Conservation (phyloP, 2,888 invertebrate genomes). For the Volucella bombylans region DNA sequence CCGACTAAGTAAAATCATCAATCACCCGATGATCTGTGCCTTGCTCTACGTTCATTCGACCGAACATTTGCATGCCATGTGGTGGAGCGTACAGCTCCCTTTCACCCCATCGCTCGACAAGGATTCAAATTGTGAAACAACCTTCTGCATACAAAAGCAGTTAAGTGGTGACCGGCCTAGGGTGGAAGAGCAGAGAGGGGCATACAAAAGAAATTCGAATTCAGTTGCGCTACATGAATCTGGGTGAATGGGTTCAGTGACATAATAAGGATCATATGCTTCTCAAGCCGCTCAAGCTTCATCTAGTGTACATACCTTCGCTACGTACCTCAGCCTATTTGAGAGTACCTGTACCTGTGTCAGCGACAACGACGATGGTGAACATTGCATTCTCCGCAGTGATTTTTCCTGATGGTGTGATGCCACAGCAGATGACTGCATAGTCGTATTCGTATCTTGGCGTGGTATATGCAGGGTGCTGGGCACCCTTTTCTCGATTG, state of each 20-base stretch:
- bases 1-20: conserved; percentile 68
- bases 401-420: conserved; percentile 47
- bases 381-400: conserved; percentile 56
- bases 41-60: conserved; percentile 29
- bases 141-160: conserved; percentile 23
- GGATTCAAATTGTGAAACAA: conserved; percentile 18
- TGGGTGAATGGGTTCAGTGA: conserved; percentile 72
- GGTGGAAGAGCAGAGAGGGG: conserved; percentile 23
- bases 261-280: conserved; percentile 64
- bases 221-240: conserved; percentile 63
- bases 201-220: conserved; percentile 55
- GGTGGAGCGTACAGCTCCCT: conserved; percentile 6
- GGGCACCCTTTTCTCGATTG: conserved; percentile 16
- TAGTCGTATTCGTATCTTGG: conserved; percentile 22
- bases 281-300: not conserved
- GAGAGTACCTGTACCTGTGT: conserved; percentile 45
- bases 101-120: not conserved
- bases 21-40: conserved; percentile 64
- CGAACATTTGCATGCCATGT: conserved; percentile 52
- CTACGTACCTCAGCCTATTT: conserved; percentile 47
- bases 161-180: not conserved
- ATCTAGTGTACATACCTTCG: not conserved
- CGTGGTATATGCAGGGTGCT: too few relatives aligned
- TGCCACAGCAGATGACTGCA: conserved; percentile 27
- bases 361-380: conserved; percentile 24